These are phyloP conservation scores for Rhopilema esculentum DNA, from an alignment of 30 jellyfish, hydroid and myxozoan genomes.

Conservation along the genomic window DNA sequence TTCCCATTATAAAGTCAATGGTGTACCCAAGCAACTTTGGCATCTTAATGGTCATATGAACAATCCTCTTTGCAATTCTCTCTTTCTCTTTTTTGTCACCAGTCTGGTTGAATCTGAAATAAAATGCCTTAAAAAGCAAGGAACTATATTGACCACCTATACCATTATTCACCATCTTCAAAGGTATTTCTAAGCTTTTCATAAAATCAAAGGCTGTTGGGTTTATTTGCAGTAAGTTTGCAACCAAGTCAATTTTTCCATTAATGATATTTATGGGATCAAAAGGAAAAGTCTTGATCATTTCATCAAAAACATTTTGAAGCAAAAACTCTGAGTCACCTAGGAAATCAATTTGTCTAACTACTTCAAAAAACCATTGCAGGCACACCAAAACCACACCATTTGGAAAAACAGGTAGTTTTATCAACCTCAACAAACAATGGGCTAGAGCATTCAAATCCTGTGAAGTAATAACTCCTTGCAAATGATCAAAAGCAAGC, in stretches of 20 bases:
- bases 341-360: constrained; percentile 13
- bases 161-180: constrained; percentile 41
- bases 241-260: constrained; percentile 26
- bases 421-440: constrained; percentile 16
- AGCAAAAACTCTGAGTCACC: background rate
- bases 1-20: constrained; percentile 37
- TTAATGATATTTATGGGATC: constrained; percentile 9
- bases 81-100: background rate
- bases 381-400: constrained; percentile 48
- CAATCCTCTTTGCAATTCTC: constrained; percentile 20
- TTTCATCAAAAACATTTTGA: background rate
- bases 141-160: constrained; percentile 7
- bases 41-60: constrained; percentile 7
- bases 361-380: constrained; percentile 46
- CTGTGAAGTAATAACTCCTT: constrained; percentile 1
- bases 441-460: constrained; percentile 28
- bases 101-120: constrained; percentile 7
- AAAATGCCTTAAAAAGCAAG: constrained; percentile 26
- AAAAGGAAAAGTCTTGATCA: constrained; percentile 13
- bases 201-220: constrained; percentile 12
- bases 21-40: constrained; percentile 47
- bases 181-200: constrained; percentile 15
- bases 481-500: constrained; percentile 30
- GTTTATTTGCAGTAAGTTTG: constrained; percentile 14
- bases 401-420: constrained; percentile 45